Base-by-base conservation (phyloP, 2,797 vertebrate species). In the Podarcis siculus region DNA sequence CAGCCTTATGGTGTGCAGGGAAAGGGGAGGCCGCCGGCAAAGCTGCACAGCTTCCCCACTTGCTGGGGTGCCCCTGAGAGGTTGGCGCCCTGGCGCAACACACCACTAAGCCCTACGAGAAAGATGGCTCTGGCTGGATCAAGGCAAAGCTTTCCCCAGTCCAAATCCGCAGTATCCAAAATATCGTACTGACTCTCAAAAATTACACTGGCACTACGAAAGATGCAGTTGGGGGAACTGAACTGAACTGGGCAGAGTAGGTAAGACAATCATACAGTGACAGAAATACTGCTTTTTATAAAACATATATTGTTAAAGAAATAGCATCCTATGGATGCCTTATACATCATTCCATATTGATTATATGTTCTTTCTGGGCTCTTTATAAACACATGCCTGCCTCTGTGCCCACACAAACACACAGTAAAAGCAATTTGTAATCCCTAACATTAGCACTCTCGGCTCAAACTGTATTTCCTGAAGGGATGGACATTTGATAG, bases 401-500 rank as follows among this genome's bases (percentile, higher is more conserved):
- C 25, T 69, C 3, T 27, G 67, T 67, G 66, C 8, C 25, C 9
- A 9, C 66, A 67, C 21, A 67, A 67, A 27, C 66, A 67, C 25
- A 23, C 5, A 4, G 55, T 8, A 58, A 82, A 76, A 73, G 19
- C 42, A 45, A 89, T 85, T 67, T 85, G 71, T 58, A 89, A 89
- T 39, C 9, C 85, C 19, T 12, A 89, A 83, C 85, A 80, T 37
- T 81, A 89, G 27, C 82, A 90, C 1, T 89, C 27, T 83, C 0
- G 69, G 37, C 2, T 89, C 84, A 15, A n/a, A 87, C 58, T 13
- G 71, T 55, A 49, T 89, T 90, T 89, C 55, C 25, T 35, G 30
- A 89, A 86, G 1, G 76, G 81, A 21, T 91, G 82, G 73, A 83
- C 12, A 58, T 71, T 88, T 55, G 79, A 32, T 67, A 79, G 87